These are phyloP conservation scores for Acromyrmex charruanus DNA, from an alignment of 1,140 invertebrate genomes.

Conservation along the genomic window DNA sequence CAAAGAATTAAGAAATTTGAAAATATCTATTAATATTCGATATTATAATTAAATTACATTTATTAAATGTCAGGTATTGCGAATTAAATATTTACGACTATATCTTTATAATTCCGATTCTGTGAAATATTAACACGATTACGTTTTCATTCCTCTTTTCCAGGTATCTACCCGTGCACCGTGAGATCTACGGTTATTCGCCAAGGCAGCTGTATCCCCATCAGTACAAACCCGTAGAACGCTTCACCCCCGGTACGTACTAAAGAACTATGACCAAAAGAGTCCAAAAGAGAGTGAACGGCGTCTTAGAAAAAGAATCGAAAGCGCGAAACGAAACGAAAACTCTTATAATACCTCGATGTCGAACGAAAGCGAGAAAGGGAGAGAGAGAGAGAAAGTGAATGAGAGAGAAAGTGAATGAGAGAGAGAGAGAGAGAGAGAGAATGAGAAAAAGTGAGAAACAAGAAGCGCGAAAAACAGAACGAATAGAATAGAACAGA, in stretches of 20 bases:
- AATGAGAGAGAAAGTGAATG: background rate
- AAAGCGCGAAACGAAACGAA: conserved; percentile 75
- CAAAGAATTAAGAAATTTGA: background rate
- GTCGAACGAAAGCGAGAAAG: conserved; percentile 62
- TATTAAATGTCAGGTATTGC: background rate
- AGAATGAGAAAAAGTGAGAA: background rate
- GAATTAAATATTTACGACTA: background rate
- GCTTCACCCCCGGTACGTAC: conserved; percentile 95
- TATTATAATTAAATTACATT: background rate
- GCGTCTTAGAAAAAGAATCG: conserved; percentile 65
- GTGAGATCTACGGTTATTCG: conserved; percentile 95
- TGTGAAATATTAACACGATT: background rate
- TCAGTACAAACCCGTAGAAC: conserved; percentile 92
- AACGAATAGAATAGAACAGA: conserved; percentile 8
- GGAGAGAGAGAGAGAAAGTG: background rate
- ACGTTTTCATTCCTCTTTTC: background rate
- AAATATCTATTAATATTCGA: background rate
- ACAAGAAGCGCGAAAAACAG: conserved; percentile 15
- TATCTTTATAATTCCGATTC: background rate
- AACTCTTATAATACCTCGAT: conserved; percentile 62
- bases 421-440: background rate
- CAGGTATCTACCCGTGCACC: conserved; percentile 93
- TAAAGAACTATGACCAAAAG: conserved; percentile 81
- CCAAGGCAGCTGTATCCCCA: conserved; percentile 94
- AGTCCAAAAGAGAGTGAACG: conserved; percentile 70